A percentile compares a stretch with the other conserved stretches of the same genome.
phyloP scores from a whole-genome alignment of 2,797 vertebrate genomes.

The Pelobates cultripes region DNA sequence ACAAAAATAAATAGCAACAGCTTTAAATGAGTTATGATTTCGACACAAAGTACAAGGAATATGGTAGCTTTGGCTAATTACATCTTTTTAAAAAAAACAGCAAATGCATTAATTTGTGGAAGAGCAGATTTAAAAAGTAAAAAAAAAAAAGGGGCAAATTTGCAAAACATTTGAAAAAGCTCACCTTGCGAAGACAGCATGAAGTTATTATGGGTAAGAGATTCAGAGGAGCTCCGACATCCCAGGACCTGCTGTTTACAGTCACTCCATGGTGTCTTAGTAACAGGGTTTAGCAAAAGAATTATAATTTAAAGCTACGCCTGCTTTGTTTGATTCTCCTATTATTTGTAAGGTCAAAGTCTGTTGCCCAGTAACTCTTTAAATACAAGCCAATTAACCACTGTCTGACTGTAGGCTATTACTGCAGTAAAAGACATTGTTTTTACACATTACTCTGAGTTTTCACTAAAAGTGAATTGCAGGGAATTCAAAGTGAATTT shows the following conservation, averaged over 20 bases:
- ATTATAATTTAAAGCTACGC: constrained; percentile 26
- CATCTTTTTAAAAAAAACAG: no score
- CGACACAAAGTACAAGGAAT: no score
- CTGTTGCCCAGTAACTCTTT: constrained; percentile 26
- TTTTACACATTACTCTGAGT: no score
- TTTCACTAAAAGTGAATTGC: no score
- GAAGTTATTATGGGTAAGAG: background rate
- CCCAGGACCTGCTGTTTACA: background rate
- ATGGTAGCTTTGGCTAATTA: no score
- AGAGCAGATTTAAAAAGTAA: background rate
- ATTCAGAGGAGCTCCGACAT: background rate
- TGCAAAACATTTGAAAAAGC: background rate
- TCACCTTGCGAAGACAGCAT: background rate
- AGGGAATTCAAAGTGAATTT: no score
- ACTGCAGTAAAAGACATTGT: no score
- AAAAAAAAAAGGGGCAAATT: background rate
- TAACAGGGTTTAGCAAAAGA: constrained; percentile 6
- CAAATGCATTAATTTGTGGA: no score
- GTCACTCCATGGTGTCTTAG: constrained; percentile 20
- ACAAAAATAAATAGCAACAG: no score
- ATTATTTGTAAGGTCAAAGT: background rate
- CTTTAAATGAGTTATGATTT: no score
- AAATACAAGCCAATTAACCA: constrained; percentile 2
- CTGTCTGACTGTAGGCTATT: background rate
- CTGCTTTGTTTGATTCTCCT: constrained; percentile 29